Base-by-base conservation (phyloP, 2,888 invertebrate species). In the Cactoblastis cactorum region DNA sequence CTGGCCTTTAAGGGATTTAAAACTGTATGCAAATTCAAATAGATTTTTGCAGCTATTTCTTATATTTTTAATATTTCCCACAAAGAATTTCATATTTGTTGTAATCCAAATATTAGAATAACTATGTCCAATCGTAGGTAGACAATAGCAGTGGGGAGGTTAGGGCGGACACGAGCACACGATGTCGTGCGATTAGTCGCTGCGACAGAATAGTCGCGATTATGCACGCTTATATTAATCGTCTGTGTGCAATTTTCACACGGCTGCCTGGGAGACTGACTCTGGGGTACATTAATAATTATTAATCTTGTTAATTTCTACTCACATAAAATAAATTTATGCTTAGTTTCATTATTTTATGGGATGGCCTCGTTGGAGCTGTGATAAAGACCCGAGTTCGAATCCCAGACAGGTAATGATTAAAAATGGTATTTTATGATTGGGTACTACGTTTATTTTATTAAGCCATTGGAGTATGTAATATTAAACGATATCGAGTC, bases 171-270 rank as follows among this genome's bases (percentile, higher is more conserved):
- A 52, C 54, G 59, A 12, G 32, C 32, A 32, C 12, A 33, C 33
- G 33, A 57, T 65, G 67, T 56, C 61, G 62, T 34, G 35, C 35
- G 46, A 47, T 35, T 34, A 24, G 32, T 32, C 39, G 49, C 49
- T 24, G 38, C 53, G 53, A 49, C 37, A 45, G 48, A 39, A n/a
- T 65, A 67, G 65, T 67, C 65, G 66, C 63, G 62, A 74, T 80
- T 79, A 79, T 69, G 62, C 71, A 71, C 77, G 80, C 82, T 79
- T 80, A 78, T 83, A 77, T 83, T 80, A 77, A 76, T 77, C 71
- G 71, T 67, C 62, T 63, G 59, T 67, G 61, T 61, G 65, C 47
- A 58, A 54, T 56, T 62, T 57, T 66, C 70, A 67, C 68, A 66
- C 71, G 69, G 51, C 61, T 66, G 15, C 24, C 38, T 39, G 39